Evolutionary conservation across 2,888 invertebrate species (phyloP).

Genomic region (Torymus auratus): DNA sequence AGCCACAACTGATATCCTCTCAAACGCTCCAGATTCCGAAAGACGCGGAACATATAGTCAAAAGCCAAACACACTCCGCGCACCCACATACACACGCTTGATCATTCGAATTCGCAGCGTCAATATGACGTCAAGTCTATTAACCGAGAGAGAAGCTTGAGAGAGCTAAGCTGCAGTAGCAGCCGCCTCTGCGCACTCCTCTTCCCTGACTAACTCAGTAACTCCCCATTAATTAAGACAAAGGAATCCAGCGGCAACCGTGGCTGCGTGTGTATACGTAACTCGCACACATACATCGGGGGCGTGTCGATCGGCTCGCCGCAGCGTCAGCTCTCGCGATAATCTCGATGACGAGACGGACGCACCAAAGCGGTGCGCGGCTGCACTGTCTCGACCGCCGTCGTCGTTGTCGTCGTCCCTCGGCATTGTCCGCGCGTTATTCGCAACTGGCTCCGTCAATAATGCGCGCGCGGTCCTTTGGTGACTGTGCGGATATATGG

Average conservation of each 20-base stretch:
- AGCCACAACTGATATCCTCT: too few species aligned
- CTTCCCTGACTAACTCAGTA: not conserved
- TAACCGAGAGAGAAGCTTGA: too few species aligned
- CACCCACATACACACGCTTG: not conserved
- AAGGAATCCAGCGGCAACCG: constrained; percentile 12
- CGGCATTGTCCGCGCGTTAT: too few species aligned
- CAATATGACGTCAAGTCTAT: not conserved
- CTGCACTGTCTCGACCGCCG: too few species aligned
- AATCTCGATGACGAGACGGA: constrained; percentile 30
- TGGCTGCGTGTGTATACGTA: not conserved
- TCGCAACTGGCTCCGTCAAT: too few species aligned
- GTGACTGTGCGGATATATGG: too few species aligned
- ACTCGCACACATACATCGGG: not conserved
- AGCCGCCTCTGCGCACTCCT: not conserved
- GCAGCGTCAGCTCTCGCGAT: constrained; percentile 41
- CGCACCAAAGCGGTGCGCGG: too few species aligned
- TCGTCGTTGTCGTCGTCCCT: too few species aligned
- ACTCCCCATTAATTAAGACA: constrained; percentile 38
- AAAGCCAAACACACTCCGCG: too few species aligned
- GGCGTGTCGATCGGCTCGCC: constrained; percentile 15
- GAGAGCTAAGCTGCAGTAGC: constrained; percentile 8
- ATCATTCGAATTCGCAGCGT: not conserved
- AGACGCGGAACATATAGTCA: too few species aligned
- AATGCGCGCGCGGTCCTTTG: too few species aligned
- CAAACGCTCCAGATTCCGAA: too few species aligned